Evolutionary conservation across 2,888 invertebrate species (phyloP), one percentile per base, ranked within the genome.

Genomic region (Halocaridina rubra): DNA sequence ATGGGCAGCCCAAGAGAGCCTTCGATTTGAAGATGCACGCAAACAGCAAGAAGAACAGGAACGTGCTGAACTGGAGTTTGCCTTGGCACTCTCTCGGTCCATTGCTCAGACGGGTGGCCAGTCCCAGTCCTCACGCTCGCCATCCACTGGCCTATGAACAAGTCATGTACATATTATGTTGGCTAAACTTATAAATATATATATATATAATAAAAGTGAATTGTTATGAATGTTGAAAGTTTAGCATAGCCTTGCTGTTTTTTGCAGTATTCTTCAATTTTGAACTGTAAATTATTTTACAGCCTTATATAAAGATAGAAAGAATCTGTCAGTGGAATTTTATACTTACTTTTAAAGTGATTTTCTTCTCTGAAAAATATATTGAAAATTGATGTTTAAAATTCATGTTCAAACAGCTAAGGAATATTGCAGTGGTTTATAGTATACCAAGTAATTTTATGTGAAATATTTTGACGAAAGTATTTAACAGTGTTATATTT

Each of bases 1-100:
- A 22, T 95, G 95, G 95, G 95, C 95, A 3, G 94, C 94, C 16
- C 92, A 93, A 32, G 94, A 95, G 90, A 95, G 95, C 89, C 90
- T 93, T 82, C 91, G 92, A 33, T 91, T 93, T 57, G 94, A 95
- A 90, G 93, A 93, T 86, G 93, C 94, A 89, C 93, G 93, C 86
- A 92, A 91, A 77, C 91, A 93, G 88, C 91, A 93, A 72, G 91
- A 93, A 79, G 87, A 89, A 71, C 93, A 92, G 87, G 95, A 95
- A 90, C 93, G 95, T 88, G 94, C 93, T n/a, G 95, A 95, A 89
- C 91, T 95, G 78, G 94, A 94, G 89, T 92, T 94, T 53, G 95
- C 95, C 0, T 91, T 95, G 76, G 94, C 94, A 86, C 92, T 95
- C 85, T 87, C 87, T 8, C 82, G 82, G 19, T 79, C 79, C 32